Conservation (phyloP, 2,797 vertebrate species). For the Anguilla obscura region DNA sequence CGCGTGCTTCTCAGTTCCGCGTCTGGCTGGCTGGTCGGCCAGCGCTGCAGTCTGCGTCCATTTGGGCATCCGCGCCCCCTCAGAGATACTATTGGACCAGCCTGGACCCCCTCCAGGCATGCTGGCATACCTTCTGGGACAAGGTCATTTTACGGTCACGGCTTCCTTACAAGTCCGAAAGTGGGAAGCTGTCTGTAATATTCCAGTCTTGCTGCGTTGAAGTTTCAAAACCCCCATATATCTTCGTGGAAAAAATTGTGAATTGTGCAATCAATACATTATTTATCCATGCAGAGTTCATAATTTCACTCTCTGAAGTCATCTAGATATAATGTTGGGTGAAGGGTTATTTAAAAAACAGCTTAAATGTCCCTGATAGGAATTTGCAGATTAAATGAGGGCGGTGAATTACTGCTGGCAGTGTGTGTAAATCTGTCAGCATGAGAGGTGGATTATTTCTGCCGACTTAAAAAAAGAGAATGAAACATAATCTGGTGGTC, state of each 20-base stretch:
- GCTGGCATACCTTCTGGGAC: conserved; percentile 29
- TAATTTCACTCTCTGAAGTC: background rate
- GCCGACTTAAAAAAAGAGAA: background rate
- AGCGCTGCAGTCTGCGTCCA: background rate
- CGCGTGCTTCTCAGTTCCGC: background rate
- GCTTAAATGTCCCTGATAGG: conserved; percentile 8
- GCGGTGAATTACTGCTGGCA: background rate
- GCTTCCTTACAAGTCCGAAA: conserved; percentile 32
- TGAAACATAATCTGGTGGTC: background rate
- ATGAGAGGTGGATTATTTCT: background rate
- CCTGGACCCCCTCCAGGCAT: conserved; percentile 34
- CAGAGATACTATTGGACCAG: conserved; percentile 26
- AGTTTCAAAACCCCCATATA: background rate
- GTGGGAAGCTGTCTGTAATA: conserved; percentile 25
- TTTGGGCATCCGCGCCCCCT: conserved; percentile 13
- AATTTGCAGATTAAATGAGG: conserved; percentile 3
- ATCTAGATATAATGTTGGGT: background rate
- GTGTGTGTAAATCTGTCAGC: background rate
- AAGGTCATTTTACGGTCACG: conserved; percentile 40
- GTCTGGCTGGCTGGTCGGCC: conserved; percentile 1
- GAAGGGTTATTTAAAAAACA: conserved; percentile 9
- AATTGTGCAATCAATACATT: background rate
- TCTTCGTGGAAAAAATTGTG: background rate
- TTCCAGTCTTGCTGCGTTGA: background rate
- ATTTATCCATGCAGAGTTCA: background rate